Evolutionary conservation across 2,888 invertebrate species (phyloP), one percentile per base, ranked within the genome.

Genomic region (Dryomyza anilis): DNA sequence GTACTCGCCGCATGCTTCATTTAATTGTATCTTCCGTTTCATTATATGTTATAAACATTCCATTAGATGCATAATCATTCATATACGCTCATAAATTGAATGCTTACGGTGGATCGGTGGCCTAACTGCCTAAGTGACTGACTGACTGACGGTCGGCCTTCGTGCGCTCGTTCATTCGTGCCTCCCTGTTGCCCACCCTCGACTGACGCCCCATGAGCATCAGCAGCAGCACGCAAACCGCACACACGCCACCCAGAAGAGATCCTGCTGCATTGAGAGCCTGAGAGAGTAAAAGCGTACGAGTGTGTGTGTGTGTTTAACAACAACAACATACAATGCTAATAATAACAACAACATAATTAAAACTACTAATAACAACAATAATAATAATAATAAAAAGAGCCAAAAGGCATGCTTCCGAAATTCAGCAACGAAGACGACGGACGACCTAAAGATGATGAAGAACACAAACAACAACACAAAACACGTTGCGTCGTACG

Each of bases 21-120:
- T 67, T 76, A 75, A 77, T 76, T 77, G 72, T 75, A 77, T 75
- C 76, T 77, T 76, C 75, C 74, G 76, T 76, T 77, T 74, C 72
- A 76, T 77, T 76, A 74, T 72, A 76, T 69, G 74, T 73, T 72
- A 65, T 72, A n/a, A n/a, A 71, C 68, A 73, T 65, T 68, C 66
- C 70, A 72, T 72, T 70, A 71, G 70, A 66, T 70, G 66, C 65
- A 69, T 71, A 70, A 72, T 71, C 69, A 60, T 25, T 25, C 50
- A 23, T 23, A 50, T 50, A 27, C 23, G 45, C 58, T 29, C 58
- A 30, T 58, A 58, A 45, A 46, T 58, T 58, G 27, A 12, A 27
- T 29, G 45, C 58, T 58, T 43, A 16, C 25, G 39, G 27, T 27
- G 59, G 14, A 21, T 48, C n/a, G n/a, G 23, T 48, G 46, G 19